Base-by-base conservation (phyloP, 1,140 invertebrate genomes). In the Zeugodacus cucurbitae region DNA sequence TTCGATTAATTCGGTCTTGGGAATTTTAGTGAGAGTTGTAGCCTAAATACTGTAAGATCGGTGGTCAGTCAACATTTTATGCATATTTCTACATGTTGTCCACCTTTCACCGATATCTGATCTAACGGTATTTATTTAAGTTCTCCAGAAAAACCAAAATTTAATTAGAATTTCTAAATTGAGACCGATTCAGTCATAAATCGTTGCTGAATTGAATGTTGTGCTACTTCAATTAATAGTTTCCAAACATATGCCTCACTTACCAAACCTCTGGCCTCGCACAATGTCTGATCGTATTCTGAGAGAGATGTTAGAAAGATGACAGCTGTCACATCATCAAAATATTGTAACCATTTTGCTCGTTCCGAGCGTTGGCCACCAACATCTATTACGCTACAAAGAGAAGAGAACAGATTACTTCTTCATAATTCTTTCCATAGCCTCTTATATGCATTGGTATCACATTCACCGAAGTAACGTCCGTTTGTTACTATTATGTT, bases 361-460 rank as follows among this genome's bases (percentile, higher is more conserved):
- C 87, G 57, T 54, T 88, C 74, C 11, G 87, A 85, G 3, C 87
- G 87, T 86, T 88, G 87, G 3, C 87, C 87, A 4, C 87, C 87
- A 3, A 88, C 87, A 48, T 88, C 87, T 14, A 62, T 86, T 8
- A 74, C 34, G 20, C 67, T 74, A 34, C 17, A 41, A 74, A 32
- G 17, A 34, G 8, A 5, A 67, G 3, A 59, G 6, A 8, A 26
- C 0, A 59, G 22, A 34, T 26, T 29, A 62, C 1, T 26, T 26
- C 14, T 11, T 2, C 5, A 34, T 67, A 67, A n/a, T n/a, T n/a
- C n/a, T n/a, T n/a, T n/a, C 3, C 29, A 10, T 62, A n/a, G n/a
- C 26, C 26, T 0, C 7, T 62, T 26, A 62, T 26, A 62, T 62
- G 10, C 22, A 17, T 67, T 67, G 6, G 26, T 17, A 62, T 58